A percentile compares a stretch with the other conserved stretches of the same genome.
Evolutionary conservation across 2,113 vertebrate species (phyloP).

Genomic region (Prinia subflava): DNA sequence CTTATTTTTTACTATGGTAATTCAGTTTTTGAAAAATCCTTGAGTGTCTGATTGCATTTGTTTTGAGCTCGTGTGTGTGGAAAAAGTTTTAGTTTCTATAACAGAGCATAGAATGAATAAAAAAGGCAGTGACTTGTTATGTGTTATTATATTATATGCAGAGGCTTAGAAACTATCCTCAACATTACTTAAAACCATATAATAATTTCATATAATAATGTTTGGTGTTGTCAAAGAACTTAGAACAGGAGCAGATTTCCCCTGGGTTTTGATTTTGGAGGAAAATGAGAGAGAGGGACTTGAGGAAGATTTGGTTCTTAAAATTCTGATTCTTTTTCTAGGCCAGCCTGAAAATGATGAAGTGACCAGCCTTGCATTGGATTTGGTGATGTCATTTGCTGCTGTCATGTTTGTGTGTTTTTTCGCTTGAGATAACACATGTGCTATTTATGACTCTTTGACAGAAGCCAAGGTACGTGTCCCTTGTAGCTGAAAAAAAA

Average conservation of each 20-base stretch:
- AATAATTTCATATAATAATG: not conserved
- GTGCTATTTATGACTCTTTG: not conserved
- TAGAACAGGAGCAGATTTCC: not conserved
- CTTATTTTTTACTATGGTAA: not conserved
- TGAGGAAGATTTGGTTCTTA: not conserved
- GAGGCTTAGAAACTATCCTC: not conserved
- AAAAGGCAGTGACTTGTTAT: not conserved
- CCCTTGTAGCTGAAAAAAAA: not conserved
- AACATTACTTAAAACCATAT: not conserved
- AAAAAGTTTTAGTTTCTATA: not conserved
- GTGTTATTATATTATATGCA: not conserved
- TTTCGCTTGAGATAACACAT: not conserved
- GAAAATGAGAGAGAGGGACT: not conserved
- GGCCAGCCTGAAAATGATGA: not conserved
- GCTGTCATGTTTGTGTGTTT: not conserved
- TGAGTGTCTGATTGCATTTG: not conserved
- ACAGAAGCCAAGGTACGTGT: not conserved
- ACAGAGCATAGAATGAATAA: not conserved
- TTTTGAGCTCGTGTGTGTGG: not conserved
- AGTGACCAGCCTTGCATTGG: not conserved
- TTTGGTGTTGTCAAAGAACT: not conserved
- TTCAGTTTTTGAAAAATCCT: not conserved
- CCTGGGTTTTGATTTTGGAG: not conserved
- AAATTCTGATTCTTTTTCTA: not conserved
- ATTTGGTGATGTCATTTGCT: not conserved